Base-by-base conservation (phyloP, 1,140 invertebrate genomes). In the Phymorhynchus buccinoides region DNA sequence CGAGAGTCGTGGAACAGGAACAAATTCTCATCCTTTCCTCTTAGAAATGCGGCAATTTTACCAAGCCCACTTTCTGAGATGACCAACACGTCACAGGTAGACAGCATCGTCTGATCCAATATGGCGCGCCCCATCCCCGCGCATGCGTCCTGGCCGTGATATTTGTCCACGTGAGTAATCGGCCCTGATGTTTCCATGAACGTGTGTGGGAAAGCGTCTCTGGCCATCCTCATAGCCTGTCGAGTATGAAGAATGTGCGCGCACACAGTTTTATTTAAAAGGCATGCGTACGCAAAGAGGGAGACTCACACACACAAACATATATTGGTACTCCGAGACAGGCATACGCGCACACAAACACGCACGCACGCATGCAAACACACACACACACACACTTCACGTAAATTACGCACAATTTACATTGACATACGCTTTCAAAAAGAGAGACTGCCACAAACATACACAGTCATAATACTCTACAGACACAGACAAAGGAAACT, bases 161-260 rank as follows among this genome's bases (percentile, higher is more conserved):
- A 83, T 39, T 77, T 86, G 66, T 88, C 87, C 18, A 86, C 83
- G 68, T 88, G 87, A 41, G 78, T 71, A 32, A 88, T 86, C 14
- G 48, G 52, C 41, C 85, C 87, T 75, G 52, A 37, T 14, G 77
- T 68, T 12, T 83, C 52, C 56, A 88, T 22, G n/a, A 83, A 80
- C 41, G 44, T 37, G 1, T 42, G 4, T 3, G 85, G 52, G 79
- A 86, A 88, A 71, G 27, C 30, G 37, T 48, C 37, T 42, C 48
- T 48, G 30, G 78, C 87, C 37, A 75, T 30, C 16, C 75, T 48
- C 7, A 80, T 68, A 3, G 86, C 80, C 42, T 84, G 41, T 68
- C 71, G 37, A 35, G 27, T 37, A 75, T n/a, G n/a, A n/a, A n/a
- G n/a, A n/a, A n/a, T n/a, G n/a, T n/a, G n/a, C n/a, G n/a, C n/a